Base-by-base conservation (phyloP, 2,797 vertebrate species). In the Platalea minor region DNA sequence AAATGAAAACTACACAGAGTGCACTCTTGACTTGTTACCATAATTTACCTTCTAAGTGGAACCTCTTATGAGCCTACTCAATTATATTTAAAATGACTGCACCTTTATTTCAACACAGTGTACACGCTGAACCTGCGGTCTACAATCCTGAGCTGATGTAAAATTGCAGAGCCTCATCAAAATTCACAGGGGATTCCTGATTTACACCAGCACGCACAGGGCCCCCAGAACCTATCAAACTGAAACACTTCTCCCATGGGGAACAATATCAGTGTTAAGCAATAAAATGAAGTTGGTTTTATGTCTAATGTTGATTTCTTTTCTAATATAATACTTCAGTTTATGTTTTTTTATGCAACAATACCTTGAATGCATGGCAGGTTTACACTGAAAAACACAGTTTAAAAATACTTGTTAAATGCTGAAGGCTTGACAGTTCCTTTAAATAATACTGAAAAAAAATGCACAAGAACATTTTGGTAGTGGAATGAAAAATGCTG, bases 11-110 rank as follows among this genome's bases (percentile, higher is more conserved):
- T 93, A 92, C 91, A 96, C 76, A 94, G 85, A 94, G 92, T 50
- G 96, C 85, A 86, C 95, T 95, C 96, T 95, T 97, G 96, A 97
- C 96, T 97, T 95, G 93, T 93, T 97, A 95, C 96, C 92, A 86
- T 97, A 96, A 97, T 97, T 96, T 96, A 88, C 94, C 89, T 96
- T 93, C 91, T 93, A 97, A 94, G 94, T 97, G 96, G 94, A 96
- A 95, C 91, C 96, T 97, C 96, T 97, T 96, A 97, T 53, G 69
- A 96, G 91, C 85, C 87, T 96, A 91, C 96, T 97, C 97, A 96
- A 96, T 97, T 97, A 95, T 93, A 94, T 94, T 86, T 95, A 92
- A 93, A 96, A 93, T 53, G 92, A 86, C 92, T 96, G 94, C 73
- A 95, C 94, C 96, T 95, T 96, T 95, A 88, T 96, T 96, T 85